These are phyloP conservation scores for Hylyphantes graminicola DNA, from an alignment of 1,140 invertebrate species.

Conservation along the genomic window DNA sequence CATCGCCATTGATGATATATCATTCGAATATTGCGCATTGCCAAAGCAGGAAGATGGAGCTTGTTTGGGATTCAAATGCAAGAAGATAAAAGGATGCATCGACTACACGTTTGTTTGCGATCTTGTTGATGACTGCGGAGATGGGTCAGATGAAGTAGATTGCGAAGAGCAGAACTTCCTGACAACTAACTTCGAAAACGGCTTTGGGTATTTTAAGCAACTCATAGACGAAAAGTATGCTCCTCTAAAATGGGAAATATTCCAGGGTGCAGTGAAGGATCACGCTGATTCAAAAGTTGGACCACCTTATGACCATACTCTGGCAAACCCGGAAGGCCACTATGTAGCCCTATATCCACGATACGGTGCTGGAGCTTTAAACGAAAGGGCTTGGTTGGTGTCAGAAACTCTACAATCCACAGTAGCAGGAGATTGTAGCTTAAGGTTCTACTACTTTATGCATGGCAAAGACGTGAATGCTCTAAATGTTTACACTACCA, in stretches of 20 bases:
- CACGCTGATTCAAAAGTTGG: slow-evolving; percentile 25
- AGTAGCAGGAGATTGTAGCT: slow-evolving; percentile 16
- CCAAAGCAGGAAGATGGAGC: slow-evolving; percentile 64
- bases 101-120: slow-evolving; percentile 64
- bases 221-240: neutral
- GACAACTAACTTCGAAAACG: slow-evolving; percentile 51
- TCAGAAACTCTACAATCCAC: slow-evolving; percentile 31
- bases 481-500: slow-evolving; percentile 64
- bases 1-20: slow-evolving; percentile 68
- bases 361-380: neutral
- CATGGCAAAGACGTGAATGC: slow-evolving; percentile 64
- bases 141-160: slow-evolving; percentile 66
- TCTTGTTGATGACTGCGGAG: slow-evolving; percentile 67
- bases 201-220: slow-evolving; percentile 14
- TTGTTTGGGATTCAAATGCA: slow-evolving; percentile 65
- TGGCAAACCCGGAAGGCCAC: slow-evolving; percentile 30
- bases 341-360: slow-evolving; percentile 42
- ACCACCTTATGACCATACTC: slow-evolving; percentile 62
- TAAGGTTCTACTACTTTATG: slow-evolving; percentile 68
- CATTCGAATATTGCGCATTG: slow-evolving; percentile 67
- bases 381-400: slow-evolving; percentile 56
- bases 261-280: neutral
- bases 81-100: slow-evolving; percentile 49
- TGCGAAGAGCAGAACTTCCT: slow-evolving; percentile 43
- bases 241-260: slow-evolving; percentile 46